Evolutionary conservation across 2,888 invertebrate genomes (phyloP).

Genomic region (Lepidocyrtinus sp.): DNA sequence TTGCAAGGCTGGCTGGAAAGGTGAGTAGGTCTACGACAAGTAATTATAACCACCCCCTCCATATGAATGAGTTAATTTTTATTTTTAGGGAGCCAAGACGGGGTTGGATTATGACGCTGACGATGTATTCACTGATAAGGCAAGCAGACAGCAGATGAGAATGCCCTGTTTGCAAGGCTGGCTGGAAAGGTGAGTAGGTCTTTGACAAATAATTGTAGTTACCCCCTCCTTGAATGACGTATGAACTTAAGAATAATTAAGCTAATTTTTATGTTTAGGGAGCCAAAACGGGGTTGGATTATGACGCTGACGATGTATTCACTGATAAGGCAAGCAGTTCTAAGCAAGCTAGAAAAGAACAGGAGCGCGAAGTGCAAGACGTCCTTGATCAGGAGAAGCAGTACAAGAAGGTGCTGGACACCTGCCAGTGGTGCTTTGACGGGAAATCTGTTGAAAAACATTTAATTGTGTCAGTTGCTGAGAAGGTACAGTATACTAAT

Average conservation of each 20-base stretch:
- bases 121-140: slow-evolving; percentile 87
- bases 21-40: too few relatives aligned
- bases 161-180: slow-evolving; percentile 84
- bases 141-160: slow-evolving; percentile 81
- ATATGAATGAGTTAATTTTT: slow-evolving; percentile 11
- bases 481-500: too few relatives aligned
- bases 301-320: slow-evolving; percentile 89
- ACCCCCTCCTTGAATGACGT: too few relatives aligned
- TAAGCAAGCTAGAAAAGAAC: slow-evolving; percentile 75
- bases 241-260: too few relatives aligned
- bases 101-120: slow-evolving; percentile 80
- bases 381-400: slow-evolving; percentile 84
- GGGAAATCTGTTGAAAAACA: slow-evolving; percentile 86
- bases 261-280: slow-evolving; percentile 48
- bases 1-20: slow-evolving; percentile 81
- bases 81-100: slow-evolving; percentile 68
- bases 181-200: slow-evolving; percentile 78
- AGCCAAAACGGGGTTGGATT: slow-evolving; percentile 72
- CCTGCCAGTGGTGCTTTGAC: slow-evolving; percentile 88
- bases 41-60: too few relatives aligned
- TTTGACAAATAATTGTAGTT: too few relatives aligned
- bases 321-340: slow-evolving; percentile 79
- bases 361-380: slow-evolving; percentile 77
- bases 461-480: slow-evolving; percentile 85
- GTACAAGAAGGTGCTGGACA: slow-evolving; percentile 81